Evolutionary conservation across 2,113 vertebrate genomes (phyloP), one percentile per base, ranked within the genome.

Genomic region (Phoxinus phoxinus): DNA sequence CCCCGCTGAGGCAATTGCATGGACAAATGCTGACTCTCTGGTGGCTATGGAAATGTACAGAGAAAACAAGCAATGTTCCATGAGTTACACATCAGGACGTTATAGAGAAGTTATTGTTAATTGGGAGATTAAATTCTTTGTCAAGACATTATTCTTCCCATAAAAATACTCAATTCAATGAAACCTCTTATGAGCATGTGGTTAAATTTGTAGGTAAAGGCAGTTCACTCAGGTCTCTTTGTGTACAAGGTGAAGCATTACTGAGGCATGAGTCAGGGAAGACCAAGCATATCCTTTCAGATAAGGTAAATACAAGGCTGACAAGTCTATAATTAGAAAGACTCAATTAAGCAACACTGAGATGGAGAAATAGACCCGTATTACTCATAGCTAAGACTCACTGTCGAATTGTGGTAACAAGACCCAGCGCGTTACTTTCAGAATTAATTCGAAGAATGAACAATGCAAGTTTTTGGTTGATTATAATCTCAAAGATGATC

Each of bases 11-110:
- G 98, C 98, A 0, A 99, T 98, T 74, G 98, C 98, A 0, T 99
- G 98, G 72, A 99, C 98, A 0, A 99, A 99, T 37, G 98, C 96
- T 0, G 98, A 98, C 89, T 99, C 98, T 48, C 98, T 93, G 53
- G 98, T 99, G 61, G 98, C 98, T 99, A 95, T 0, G 86, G 71
- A 79, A 83, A 90, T 89, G 89, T 91, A 78, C 61, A 27, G 53
- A 84, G 3, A 72, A 23, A 32, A 51, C 23, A 21, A 12, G 41
- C 13, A 25, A 23, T 8, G 30, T 32, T 79, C 61, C 51, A 77
- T 12, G 4, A 23, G 19, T 71, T 71, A 71, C 37, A 72, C 35
- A 2, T n/a, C 21, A 72, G 35, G 35, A 72, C 12, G 10, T 72
- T 35, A 23, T 35, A 35, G 19, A 56, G 4, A 56, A 56, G 53